Percentiles rank a stretch among this genome's conserved stretches.
Evolutionary conservation across 2,888 invertebrate genomes (phyloP).

Genomic region (Syrphus vitripennis): DNA sequence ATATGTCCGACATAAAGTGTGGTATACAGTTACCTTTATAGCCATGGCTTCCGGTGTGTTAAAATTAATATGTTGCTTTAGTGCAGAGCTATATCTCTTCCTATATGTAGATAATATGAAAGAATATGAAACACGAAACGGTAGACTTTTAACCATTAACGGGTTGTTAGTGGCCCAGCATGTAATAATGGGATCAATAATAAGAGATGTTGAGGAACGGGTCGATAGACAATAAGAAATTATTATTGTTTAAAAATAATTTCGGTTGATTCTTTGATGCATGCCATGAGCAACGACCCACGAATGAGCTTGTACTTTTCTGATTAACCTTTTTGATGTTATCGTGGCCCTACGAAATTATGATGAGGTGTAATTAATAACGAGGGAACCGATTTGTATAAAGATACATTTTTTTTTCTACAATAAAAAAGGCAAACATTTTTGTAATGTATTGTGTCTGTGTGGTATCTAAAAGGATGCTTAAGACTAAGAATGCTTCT

Average conservation of each 20-base stretch:
- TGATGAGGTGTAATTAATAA: not conserved
- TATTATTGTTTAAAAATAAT: constrained; percentile 40
- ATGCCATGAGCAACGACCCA: not conserved
- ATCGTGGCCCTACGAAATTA: not conserved
- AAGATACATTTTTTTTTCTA: too few relatives aligned
- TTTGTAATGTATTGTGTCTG: too few relatives aligned
- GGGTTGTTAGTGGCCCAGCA: constrained; percentile 5
- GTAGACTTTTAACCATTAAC: constrained; percentile 4
- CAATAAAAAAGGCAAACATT: too few relatives aligned
- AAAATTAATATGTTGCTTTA: constrained; percentile 55
- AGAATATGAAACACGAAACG: constrained; percentile 22
- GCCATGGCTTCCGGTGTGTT: constrained; percentile 20
- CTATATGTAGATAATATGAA: not conserved
- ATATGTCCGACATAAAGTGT: not conserved
- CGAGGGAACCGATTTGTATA: too few relatives aligned
- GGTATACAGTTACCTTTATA: not conserved
- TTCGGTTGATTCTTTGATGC: constrained; percentile 23
- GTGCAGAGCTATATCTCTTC: constrained; percentile 14
- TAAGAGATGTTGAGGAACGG: not conserved
- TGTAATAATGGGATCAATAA: constrained; percentile 41
- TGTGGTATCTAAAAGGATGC: too few relatives aligned
- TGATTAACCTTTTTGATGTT: not conserved
- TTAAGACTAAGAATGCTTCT: too few relatives aligned
- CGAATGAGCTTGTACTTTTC: not conserved
- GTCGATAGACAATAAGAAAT: not conserved